Evolutionary conservation across 2,113 vertebrate species (phyloP).

Genomic region (Genyomyrus donnyi): DNA sequence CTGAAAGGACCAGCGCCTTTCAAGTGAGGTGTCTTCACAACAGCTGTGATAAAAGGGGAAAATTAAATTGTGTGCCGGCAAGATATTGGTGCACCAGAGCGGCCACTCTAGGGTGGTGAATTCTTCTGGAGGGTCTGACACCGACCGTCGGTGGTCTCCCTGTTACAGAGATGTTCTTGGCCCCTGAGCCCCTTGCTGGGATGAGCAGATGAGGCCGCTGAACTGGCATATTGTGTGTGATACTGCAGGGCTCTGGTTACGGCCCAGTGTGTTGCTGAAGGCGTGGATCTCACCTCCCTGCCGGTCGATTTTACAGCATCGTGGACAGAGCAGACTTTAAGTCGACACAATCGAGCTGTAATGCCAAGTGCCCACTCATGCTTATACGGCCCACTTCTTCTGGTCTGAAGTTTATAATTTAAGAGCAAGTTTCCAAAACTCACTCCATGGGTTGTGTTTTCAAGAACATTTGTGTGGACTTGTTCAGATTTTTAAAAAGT

Average conservation of each 20-base stretch:
- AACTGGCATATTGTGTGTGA: not conserved
- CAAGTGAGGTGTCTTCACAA: constrained; percentile 51
- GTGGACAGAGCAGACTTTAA: not conserved
- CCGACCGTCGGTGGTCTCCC: constrained; percentile 11
- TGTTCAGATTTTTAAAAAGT: not conserved
- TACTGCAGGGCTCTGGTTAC: not conserved
- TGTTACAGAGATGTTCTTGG: constrained; percentile 8
- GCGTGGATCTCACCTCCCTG: not conserved
- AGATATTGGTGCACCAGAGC: constrained; percentile 38
- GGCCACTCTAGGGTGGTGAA: constrained; percentile 44
- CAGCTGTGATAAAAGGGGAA: constrained; percentile 43
- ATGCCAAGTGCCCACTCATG: not conserved
- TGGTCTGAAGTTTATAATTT: not conserved
- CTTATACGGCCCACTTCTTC: not conserved
- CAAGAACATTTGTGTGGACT: not conserved
- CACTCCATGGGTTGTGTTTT: not conserved
- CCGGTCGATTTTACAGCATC: not conserved
- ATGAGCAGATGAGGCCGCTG: not conserved
- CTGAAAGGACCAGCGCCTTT: constrained; percentile 49
- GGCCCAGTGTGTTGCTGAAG: not conserved
- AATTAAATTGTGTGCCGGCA: constrained; percentile 48
- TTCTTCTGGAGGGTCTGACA: not conserved
- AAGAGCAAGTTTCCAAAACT: not conserved
- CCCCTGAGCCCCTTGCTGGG: not conserved
- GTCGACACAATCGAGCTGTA: not conserved